These are phyloP conservation scores for Orcinus orca DNA, from an alignment of 2,113 vertebrate genomes.

Conservation along the genomic window DNA sequence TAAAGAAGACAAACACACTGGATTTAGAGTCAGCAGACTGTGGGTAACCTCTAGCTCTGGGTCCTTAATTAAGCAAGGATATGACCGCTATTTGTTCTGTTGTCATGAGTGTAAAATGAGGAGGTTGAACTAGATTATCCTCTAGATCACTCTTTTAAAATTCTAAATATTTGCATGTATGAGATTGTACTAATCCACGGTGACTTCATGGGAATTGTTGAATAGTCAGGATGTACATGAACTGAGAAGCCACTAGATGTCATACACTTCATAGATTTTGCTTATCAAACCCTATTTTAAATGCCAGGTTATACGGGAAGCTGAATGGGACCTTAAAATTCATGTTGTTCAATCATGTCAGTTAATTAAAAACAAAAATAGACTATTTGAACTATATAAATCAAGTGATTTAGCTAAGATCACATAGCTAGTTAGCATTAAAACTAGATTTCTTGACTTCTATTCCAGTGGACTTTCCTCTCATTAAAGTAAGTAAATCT, in stretches of 20 bases:
- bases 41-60: background rate
- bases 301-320: background rate
- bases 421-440: background rate
- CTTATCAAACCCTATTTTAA: background rate
- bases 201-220: background rate
- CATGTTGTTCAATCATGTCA: background rate
- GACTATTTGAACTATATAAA: background rate
- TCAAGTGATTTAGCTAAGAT: constrained; percentile 13
- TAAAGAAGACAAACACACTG: background rate
- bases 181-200: background rate
- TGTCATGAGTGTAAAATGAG: background rate
- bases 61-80: background rate
- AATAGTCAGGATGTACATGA: background rate
- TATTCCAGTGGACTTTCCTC: background rate
- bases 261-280: background rate
- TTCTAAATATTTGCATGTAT: background rate
- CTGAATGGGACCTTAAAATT: background rate
- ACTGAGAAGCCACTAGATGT: constrained; percentile 65
- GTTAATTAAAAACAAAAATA: background rate
- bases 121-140: background rate
- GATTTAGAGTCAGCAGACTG: background rate
- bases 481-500: background rate
- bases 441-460: background rate
- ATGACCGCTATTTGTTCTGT: background rate
- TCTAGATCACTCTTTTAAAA: background rate